phyloP scores from a whole-genome alignment of 2,113 vertebrate genomes.

The Clarias gariepinus region DNA sequence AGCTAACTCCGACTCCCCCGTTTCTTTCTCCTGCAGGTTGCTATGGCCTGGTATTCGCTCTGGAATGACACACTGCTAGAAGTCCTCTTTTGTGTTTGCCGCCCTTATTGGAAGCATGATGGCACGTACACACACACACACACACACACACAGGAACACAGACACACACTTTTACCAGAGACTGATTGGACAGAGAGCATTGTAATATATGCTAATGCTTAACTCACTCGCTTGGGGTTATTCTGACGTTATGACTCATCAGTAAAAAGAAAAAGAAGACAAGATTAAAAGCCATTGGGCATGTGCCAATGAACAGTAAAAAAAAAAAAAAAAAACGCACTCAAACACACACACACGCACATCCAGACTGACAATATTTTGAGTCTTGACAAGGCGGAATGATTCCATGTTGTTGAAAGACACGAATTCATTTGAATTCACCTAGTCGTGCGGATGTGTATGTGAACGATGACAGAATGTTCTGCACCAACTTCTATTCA shows the following conservation, averaged over 20 bases:
- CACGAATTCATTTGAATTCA: constrained; percentile 3
- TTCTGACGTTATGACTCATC: constrained; percentile 1
- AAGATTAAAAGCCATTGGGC: neutral
- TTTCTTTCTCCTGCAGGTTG: constrained; percentile 53
- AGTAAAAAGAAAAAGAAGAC: neutral
- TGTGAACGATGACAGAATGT: neutral
- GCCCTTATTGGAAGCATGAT: constrained; percentile 42
- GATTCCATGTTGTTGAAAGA: constrained; percentile 9
- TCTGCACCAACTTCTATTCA: constrained; percentile 12
- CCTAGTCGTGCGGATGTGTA: neutral
- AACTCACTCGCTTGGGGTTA: neutral
- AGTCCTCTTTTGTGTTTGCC: constrained; percentile 35
- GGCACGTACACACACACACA: constrained; percentile 35
- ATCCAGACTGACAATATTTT: neutral
- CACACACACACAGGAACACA: constrained; percentile 28
- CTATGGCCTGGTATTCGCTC: constrained; percentile 56
- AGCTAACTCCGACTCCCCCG: constrained; percentile 48
- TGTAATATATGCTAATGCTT: constrained; percentile 9
- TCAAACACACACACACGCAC: too few relatives aligned
- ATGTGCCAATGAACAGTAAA: neutral
- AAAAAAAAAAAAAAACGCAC: neutral
- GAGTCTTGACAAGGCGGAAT: neutral
- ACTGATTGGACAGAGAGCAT: constrained; percentile 1
- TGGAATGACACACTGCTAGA: constrained; percentile 53
- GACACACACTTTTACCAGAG: constrained; percentile 13